Conservation (phyloP, 2,797 vertebrate species). For the Cyclura pinguis region DNA sequence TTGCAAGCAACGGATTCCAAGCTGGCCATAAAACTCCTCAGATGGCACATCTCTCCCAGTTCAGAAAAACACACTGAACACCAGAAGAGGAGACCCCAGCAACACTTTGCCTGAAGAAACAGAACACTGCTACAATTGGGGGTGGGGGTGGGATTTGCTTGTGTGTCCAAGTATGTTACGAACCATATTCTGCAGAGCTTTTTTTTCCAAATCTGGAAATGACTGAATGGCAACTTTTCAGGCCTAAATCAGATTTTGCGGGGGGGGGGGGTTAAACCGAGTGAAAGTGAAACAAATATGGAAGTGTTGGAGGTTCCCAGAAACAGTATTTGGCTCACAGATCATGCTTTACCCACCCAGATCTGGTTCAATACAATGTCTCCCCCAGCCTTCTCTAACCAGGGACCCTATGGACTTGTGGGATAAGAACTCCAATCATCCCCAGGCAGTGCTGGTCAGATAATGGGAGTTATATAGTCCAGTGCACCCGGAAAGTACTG, state of each 20-base stretch:
- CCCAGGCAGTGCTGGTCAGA: not conserved
- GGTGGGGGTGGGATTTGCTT: not conserved
- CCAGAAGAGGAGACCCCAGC: not conserved
- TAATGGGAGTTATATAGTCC: not conserved
- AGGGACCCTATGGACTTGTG: not conserved
- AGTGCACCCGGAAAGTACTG: not conserved
- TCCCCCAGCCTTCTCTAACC: not conserved
- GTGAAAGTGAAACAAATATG: no score
- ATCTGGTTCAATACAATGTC: not conserved
- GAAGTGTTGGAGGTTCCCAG: no score
- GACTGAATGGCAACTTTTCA: no score
- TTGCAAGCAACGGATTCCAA: not conserved
- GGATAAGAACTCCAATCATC: not conserved
- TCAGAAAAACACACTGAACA: not conserved
- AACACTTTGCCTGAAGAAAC: not conserved
- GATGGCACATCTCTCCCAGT: not conserved
- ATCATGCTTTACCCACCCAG: no score
- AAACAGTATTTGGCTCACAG: no score
- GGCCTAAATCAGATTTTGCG: no score
- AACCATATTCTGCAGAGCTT: no score
- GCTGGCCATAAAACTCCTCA: conserved; percentile 5
- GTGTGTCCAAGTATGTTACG: not conserved
- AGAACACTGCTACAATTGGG: not conserved
- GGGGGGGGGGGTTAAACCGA: no score
- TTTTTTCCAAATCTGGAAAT: no score